A percentile compares a stretch with the other conserved stretches of the same genome.
Conservation (phyloP, 1,140 invertebrate species). For the Venustaconcha ellipsiformis region DNA sequence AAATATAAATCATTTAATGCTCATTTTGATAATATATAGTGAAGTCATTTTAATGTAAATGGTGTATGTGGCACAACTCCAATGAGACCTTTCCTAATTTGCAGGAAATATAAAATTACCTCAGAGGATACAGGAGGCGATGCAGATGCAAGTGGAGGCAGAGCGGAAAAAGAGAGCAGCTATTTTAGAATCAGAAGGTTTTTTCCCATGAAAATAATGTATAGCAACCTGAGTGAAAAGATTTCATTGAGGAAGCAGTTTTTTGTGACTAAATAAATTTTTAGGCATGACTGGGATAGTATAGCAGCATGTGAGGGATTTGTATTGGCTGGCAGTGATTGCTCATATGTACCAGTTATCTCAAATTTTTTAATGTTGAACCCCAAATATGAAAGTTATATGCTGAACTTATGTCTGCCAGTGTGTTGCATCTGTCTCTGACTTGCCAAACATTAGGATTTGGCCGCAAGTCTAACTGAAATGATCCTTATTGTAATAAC, state of each 20-base stretch:
- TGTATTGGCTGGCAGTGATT: too few relatives aligned
- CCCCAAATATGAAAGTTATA: too few relatives aligned
- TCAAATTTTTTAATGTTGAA: too few relatives aligned
- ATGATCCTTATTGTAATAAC: too few relatives aligned
- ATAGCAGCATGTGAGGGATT: background rate
- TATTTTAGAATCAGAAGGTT: slow-evolving; percentile 96
- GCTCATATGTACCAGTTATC: too few relatives aligned
- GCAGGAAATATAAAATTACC: slow-evolving; percentile 94
- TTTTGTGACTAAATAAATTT: background rate
- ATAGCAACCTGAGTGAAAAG: background rate
- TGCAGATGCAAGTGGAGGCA: slow-evolving; percentile 99
- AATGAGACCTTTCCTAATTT: slow-evolving; percentile 9
- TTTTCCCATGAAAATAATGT: background rate
- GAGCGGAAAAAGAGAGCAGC: slow-evolving; percentile 96
- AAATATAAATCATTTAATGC: background rate
- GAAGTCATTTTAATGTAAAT: too few relatives aligned
- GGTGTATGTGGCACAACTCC: background rate
- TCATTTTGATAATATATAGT: too few relatives aligned
- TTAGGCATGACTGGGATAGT: background rate
- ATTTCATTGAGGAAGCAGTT: background rate
- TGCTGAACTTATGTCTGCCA: too few relatives aligned
- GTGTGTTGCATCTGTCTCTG: too few relatives aligned
- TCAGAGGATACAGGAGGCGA: slow-evolving; percentile 93
- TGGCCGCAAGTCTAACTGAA: too few relatives aligned
- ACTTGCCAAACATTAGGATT: too few relatives aligned